Evolutionary conservation across 2,113 vertebrate species (phyloP), one percentile per base, ranked within the genome.

Genomic region (Perognathus longimembris): DNA sequence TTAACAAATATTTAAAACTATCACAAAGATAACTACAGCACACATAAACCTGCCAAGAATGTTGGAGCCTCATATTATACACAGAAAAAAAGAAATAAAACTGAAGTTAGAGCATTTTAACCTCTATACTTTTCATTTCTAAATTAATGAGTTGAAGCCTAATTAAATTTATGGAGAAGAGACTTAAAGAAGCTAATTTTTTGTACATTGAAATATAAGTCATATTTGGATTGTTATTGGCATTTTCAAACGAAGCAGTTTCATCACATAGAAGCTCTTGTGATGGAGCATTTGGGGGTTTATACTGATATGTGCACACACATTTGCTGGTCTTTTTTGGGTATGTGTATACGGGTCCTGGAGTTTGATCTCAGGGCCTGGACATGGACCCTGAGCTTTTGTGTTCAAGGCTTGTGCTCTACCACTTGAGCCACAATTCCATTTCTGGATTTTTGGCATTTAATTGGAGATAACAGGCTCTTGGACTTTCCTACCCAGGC

Each of bases 201-300:
- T 67, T 92, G 78, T 42, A 93, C 71, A 42, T 67, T 54, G 82
- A 85, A 20, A 79, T 83, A 78, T 74, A 92, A 75, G 28, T 85
- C 81, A 82, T 83, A 73, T 95, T 45, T 34, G 77, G 30, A 75
- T 76, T 86, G 36, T 64, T 71, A 59, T 8, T 63, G 71, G 9
- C 54, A 70, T 54, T 90, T 89, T 93, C 59, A 90, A 92, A 74
- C 66, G 63, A 61, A 91, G 75, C 79, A 7, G 2, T 57, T 92
- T 88, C 88, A 64, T 79, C 64, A 61, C 76, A 90, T 11, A 87
- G 70, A 64, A 95, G 85, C 69, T 93, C 54, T n/a, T 91, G 81
- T 67, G 59, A 67, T 38, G 54, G 71, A 88, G 11, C 6, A 57
- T 86, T 92, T 90, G 67, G 24, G 38, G 45, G 3, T 71, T 82